Conservation (phyloP, 2,113 vertebrate species). For the Calyptomena viridis region DNA sequence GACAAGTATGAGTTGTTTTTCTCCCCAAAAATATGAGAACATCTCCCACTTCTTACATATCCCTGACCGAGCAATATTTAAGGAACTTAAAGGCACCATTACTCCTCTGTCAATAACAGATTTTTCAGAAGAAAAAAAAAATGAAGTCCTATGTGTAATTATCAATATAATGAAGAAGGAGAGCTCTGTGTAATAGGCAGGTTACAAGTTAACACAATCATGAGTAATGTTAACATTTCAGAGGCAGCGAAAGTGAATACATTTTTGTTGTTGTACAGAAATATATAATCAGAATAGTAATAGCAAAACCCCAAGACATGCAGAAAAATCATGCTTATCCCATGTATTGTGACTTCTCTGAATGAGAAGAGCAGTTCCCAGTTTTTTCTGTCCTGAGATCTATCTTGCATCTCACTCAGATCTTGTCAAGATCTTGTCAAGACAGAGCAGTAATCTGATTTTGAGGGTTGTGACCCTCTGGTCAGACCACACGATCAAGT, state of each 20-base stretch:
- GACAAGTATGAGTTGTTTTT: not conserved
- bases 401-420: not conserved
- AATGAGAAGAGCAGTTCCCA: not conserved
- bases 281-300: not conserved
- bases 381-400: not conserved
- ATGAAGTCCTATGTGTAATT: not conserved
- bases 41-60: not conserved
- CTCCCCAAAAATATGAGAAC: not conserved
- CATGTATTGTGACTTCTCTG: not conserved
- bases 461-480: not conserved
- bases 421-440: not conserved
- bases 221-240: not conserved
- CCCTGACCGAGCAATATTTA: constrained; percentile 25
- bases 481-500: not conserved
- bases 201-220: not conserved
- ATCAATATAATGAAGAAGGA: not conserved
- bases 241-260: not conserved
- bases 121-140: not conserved
- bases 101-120: not conserved
- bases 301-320: not conserved
- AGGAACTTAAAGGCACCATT: constrained; percentile 18
- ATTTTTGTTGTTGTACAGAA: not conserved
- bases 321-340: not conserved
- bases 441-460: not conserved
- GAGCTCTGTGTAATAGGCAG: not conserved